Base-by-base conservation (phyloP, 2,113 vertebrate genomes). In the Daboia siamensis region DNA sequence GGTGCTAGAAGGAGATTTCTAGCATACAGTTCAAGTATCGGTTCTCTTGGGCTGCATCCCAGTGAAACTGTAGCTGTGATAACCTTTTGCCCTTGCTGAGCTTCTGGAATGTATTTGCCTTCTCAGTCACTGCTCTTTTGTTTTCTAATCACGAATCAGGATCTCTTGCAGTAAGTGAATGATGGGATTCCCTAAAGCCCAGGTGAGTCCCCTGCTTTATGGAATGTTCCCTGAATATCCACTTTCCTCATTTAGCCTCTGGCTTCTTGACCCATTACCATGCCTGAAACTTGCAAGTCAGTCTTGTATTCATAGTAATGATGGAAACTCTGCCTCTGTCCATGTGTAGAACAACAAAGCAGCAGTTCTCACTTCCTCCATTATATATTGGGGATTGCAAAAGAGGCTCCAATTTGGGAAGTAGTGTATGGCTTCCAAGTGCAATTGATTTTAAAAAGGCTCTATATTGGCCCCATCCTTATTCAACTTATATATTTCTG, bases 41-140 rank as follows among this genome's bases (percentile, higher is more conserved):
- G 29, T 85, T 26, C 24, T 3, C 89, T 96, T 95, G 96, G 96
- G 96, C 52, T 2, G 1, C 0, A 0, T 95, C 97, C 97, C 96
- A 95, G 87, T 91, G 96, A 96, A 96, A 96, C 96, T 91, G 0
- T 87, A 56, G 88, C 93, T 24, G 29, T 0, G 39, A 92, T 95
- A 94, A 54, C 94, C 93, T 39, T 90, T 3, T n/a, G 13, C 69
- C 95, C 96, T 95, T 90, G 93, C 93, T 90, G 4, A 0, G 84
- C 91, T 95, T 93, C 3, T 2, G 1, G 93, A 69, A 44, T 87
- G 29, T 93, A 24, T 93, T 94, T 89, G 90, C 89, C 1, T 80
- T 92, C 86, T 90, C 5, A 0, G 87, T 91, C 17, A 0, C 33
- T n/a, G 9, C 51, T 80, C 87, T 61, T 92, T 93, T 92, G 90